Conservation (phyloP, 2,888 invertebrate genomes). For the Lithophane semibrunnea region DNA sequence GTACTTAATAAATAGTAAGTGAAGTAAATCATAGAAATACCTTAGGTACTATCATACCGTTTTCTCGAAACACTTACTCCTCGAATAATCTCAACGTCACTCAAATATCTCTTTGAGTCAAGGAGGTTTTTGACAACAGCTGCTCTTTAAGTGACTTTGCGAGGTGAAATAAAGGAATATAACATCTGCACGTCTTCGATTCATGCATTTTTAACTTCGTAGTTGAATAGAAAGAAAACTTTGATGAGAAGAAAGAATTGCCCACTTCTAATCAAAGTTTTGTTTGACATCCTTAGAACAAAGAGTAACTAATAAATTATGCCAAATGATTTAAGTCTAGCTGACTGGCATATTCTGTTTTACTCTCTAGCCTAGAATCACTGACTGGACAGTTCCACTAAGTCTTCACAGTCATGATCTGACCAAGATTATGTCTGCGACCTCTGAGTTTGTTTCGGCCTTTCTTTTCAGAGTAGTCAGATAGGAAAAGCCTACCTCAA, state of each 20-base stretch:
- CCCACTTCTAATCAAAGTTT: constrained; percentile 11
- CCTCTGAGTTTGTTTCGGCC: no score
- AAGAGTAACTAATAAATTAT: neutral
- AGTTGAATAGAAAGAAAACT: neutral
- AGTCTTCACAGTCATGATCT: neutral
- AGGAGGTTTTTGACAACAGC: neutral
- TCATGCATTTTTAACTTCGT: constrained; percentile 3
- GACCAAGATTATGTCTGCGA: neutral
- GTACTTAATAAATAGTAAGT: neutral
- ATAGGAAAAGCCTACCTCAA: no score
- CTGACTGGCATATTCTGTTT: no score
- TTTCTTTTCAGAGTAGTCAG: no score
- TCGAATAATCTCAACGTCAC: constrained; percentile 11
- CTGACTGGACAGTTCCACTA: neutral
- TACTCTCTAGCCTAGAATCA: neutral
- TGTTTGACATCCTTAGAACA: neutral
- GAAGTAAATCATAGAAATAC: neutral
- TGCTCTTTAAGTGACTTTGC: neutral
- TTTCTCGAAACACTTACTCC: neutral
- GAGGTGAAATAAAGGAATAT: neutral
- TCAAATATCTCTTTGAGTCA: constrained; percentile 14
- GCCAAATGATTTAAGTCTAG: neutral
- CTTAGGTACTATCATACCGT: neutral
- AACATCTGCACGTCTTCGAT: neutral
- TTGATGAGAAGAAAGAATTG: neutral